Conservation (phyloP, 2,888 invertebrate species). For the Pseudococcus longispinus region DNA sequence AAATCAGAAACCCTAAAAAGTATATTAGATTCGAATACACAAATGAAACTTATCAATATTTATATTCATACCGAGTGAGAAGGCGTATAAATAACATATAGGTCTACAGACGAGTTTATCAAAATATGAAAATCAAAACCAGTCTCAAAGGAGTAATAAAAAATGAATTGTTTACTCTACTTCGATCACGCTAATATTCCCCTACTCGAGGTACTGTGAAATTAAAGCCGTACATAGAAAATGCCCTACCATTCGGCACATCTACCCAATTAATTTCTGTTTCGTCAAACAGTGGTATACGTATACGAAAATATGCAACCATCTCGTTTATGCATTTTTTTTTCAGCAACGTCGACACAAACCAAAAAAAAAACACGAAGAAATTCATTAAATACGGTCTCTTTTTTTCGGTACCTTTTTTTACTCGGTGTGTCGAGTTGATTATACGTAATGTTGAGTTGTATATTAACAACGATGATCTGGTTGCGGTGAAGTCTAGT, state of each 20-base stretch:
- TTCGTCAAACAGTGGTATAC: not conserved
- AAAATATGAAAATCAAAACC: not conserved
- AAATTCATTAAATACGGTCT: not conserved
- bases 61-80: too few relatives aligned
- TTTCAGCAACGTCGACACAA: not conserved
- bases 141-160: conserved; percentile 16
- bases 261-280: not conserved
- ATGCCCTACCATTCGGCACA: not conserved
- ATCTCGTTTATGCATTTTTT: not conserved
- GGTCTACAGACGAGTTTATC: not conserved
- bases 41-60: too few relatives aligned
- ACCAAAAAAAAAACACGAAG: not conserved
- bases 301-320: not conserved
- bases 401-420: not conserved
- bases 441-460: not conserved
- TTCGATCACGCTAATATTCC: conserved; percentile 15
- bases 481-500: not conserved
- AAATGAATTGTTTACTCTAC: not conserved
- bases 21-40: too few relatives aligned
- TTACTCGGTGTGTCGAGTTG: not conserved
- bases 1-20: too few relatives aligned
- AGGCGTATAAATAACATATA: not conserved
- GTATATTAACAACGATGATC: conserved; percentile 23
- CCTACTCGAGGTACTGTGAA: not conserved
- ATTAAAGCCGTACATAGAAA: not conserved